Evolutionary conservation across 2,113 vertebrate species (phyloP).

Genomic region (Poeciliopsis prolifica): DNA sequence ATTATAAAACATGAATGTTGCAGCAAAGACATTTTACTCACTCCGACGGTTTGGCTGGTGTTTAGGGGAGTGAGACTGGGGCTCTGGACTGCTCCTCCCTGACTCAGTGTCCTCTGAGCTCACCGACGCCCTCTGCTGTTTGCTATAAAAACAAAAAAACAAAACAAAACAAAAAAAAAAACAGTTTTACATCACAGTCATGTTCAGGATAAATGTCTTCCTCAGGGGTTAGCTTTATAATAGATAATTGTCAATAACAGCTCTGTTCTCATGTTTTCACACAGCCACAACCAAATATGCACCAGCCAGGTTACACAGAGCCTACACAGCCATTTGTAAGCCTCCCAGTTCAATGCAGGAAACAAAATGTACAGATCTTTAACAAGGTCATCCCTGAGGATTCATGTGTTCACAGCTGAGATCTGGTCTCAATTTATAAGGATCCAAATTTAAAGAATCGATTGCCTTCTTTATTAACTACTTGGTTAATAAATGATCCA

Average conservation of each 20-base stretch:
- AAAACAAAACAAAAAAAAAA: background rate
- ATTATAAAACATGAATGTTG: slow-evolving; percentile 9
- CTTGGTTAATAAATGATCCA: background rate
- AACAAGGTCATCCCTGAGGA: slow-evolving; percentile 21
- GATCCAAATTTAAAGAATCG: slow-evolving; percentile 31
- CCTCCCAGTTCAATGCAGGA: slow-evolving; percentile 35
- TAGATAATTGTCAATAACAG: slow-evolving; percentile 52
- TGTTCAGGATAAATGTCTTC: slow-evolving; percentile 42
- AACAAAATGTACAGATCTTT: slow-evolving; percentile 16
- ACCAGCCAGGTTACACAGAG: slow-evolving; percentile 53
- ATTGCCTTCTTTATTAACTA: background rate
- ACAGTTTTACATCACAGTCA: background rate
- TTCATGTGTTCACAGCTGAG: slow-evolving; percentile 39
- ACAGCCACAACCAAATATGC: slow-evolving; percentile 9
- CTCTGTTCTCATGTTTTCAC: slow-evolving; percentile 35
- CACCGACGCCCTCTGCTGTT: slow-evolving; percentile 83
- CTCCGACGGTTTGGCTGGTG: slow-evolving; percentile 81
- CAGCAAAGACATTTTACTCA: slow-evolving; percentile 62
- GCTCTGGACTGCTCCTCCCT: slow-evolving; percentile 80
- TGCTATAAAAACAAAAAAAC: slow-evolving; percentile 74
- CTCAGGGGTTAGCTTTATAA: slow-evolving; percentile 37
- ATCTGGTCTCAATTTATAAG: slow-evolving; percentile 62
- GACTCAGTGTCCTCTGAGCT: slow-evolving; percentile 86
- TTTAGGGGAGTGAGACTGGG: slow-evolving; percentile 74
- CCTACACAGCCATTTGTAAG: slow-evolving; percentile 61